These are phyloP conservation scores for Oscheius myriophilus DNA, from an alignment of 2,888 invertebrate genomes.

Conservation along the genomic window DNA sequence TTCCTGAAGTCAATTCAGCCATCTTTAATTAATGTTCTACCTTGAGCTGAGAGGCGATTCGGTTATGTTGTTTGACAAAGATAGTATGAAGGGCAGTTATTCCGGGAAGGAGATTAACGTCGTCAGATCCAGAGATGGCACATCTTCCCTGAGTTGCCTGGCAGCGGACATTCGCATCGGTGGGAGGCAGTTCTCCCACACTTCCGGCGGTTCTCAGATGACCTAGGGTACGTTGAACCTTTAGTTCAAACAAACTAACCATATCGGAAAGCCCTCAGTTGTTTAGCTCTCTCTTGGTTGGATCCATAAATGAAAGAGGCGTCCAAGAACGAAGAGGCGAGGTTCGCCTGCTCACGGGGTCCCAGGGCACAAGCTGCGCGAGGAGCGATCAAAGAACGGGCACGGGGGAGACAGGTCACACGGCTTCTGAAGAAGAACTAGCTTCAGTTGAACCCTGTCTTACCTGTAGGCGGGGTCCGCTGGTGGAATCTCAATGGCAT, in stretches of 20 bases:
- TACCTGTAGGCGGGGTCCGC: conserved; percentile 60
- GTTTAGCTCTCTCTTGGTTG: conserved; percentile 82
- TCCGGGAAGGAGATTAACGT: conserved; percentile 67
- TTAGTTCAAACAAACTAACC: conserved; percentile 73
- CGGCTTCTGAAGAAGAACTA: conserved; percentile 6
- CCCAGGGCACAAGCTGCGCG: conserved; percentile 56
- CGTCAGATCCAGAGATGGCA: conserved; percentile 57
- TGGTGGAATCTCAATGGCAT: conserved; percentile 60
- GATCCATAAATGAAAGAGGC: conserved; percentile 88
- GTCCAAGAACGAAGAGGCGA: conserved; percentile 85
- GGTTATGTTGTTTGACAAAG: conserved; percentile 69
- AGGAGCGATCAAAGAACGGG: conserved; percentile 63
- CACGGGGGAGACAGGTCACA: conserved; percentile 28
- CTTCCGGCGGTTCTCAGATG: conserved; percentile 56
- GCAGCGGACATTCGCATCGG: conserved; percentile 47
- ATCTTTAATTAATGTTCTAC: conserved; percentile 16
- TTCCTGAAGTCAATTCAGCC: conserved; percentile 30
- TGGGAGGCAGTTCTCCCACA: conserved; percentile 53
- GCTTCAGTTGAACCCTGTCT: conserved; percentile 14
- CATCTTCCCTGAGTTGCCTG: conserved; percentile 47
- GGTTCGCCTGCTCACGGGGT: conserved; percentile 87
- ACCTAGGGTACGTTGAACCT: conserved; percentile 39
- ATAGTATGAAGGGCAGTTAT: conserved; percentile 66
- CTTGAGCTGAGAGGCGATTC: conserved; percentile 59
- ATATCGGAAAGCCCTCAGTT: conserved; percentile 81